Evolutionary conservation across 2,113 vertebrate genomes (phyloP).

Genomic region (Lampris megalopsis): DNA sequence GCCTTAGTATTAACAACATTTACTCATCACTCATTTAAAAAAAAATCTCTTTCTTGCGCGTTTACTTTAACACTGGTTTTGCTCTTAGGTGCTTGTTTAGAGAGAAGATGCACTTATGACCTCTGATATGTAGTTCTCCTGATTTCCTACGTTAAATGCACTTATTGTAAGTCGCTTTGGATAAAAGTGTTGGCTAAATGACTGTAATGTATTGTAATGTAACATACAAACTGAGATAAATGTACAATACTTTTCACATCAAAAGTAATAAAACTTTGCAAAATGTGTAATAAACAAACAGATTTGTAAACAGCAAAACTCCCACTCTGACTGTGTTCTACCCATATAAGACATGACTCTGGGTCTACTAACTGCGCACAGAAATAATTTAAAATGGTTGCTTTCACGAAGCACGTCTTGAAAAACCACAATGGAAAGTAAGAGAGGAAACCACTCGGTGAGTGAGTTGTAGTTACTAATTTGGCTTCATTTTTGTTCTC

Average conservation of each 20-base stretch:
- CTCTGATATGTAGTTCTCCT: too few species aligned
- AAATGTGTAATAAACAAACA: not conserved
- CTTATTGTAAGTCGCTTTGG: too few species aligned
- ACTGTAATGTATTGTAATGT: too few species aligned
- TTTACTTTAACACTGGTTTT: too few species aligned
- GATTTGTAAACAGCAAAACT: slow-evolving; percentile 4
- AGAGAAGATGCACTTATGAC: too few species aligned
- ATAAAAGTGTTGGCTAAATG: too few species aligned
- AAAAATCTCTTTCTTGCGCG: too few species aligned
- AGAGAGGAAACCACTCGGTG: not conserved
- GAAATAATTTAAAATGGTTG: slow-evolving; percentile 8
- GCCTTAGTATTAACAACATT: not conserved
- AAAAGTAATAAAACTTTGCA: slow-evolving; percentile 14
- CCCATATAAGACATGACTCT: slow-evolving; percentile 30
- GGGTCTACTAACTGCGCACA: slow-evolving; percentile 18
- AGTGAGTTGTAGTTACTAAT: not conserved
- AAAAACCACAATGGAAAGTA: slow-evolving; percentile 3
- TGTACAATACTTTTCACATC: slow-evolving; percentile 20
- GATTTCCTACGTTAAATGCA: too few species aligned
- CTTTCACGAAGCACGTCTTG: slow-evolving; percentile 25
- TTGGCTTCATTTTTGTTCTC: not conserved
- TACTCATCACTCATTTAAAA: too few species aligned
- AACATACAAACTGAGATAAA: not conserved
- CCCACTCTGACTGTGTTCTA: slow-evolving; percentile 18
- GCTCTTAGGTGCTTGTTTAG: too few species aligned